Evolutionary conservation across 2,888 invertebrate species (phyloP).

Genomic region (Pristionchus japonicus): DNA sequence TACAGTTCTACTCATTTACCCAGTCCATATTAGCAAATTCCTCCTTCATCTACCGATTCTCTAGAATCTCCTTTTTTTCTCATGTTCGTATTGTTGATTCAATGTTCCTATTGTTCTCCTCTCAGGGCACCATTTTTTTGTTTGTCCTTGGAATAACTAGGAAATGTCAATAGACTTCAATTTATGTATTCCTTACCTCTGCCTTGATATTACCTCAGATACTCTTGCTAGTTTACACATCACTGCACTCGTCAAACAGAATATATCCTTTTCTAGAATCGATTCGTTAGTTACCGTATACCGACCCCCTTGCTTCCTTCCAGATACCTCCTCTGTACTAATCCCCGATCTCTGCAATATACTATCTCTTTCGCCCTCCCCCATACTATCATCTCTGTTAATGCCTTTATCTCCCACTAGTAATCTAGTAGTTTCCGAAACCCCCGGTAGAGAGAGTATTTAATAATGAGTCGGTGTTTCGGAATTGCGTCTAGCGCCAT

Average conservation of each 20-base stretch:
- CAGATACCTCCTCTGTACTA: constrained; percentile 18
- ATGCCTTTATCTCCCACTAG: constrained; percentile 22
- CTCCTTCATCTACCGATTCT: neutral
- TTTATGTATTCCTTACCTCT: neutral
- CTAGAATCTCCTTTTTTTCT: neutral
- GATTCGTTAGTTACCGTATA: neutral
- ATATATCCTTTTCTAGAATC: neutral
- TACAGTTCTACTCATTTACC: constrained; percentile 18
- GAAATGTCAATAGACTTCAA: neutral
- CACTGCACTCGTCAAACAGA: neutral
- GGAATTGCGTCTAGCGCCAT: neutral
- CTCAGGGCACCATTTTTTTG: neutral
- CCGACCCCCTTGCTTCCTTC: neutral
- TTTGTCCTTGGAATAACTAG: neutral
- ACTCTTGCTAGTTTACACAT: constrained; percentile 14
- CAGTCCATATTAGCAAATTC: neutral
- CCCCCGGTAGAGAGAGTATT: constrained; percentile 16
- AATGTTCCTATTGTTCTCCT: neutral
- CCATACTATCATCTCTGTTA: constrained; percentile 3
- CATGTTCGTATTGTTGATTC: neutral
- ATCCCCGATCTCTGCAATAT: constrained; percentile 15
- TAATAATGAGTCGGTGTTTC: neutral
- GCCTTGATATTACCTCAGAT: neutral
- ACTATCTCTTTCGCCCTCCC: neutral
- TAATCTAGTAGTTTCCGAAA: neutral